Evolutionary conservation across 2,888 invertebrate genomes (phyloP).

Genomic region (Sesia bembeciformis): DNA sequence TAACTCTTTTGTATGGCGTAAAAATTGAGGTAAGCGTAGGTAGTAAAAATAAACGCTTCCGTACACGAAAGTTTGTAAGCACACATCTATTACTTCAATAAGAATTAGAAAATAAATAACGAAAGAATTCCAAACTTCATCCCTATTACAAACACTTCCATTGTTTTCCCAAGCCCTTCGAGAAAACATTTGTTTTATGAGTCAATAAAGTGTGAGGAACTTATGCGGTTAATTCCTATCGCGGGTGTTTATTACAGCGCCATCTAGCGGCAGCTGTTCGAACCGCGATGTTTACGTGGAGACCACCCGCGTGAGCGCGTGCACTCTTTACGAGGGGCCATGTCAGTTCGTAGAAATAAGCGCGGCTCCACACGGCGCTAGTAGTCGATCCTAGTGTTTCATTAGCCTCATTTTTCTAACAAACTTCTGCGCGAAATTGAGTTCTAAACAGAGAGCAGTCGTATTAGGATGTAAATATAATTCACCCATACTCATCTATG

Average conservation of each 20-base stretch:
- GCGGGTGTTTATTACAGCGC: slow-evolving; percentile 20
- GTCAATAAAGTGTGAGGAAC: slow-evolving; percentile 1
- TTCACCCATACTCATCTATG: too few species aligned
- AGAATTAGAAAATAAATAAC: too few species aligned
- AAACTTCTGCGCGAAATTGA: too few species aligned
- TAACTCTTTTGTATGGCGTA: too few species aligned
- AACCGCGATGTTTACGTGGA: slow-evolving; percentile 21
- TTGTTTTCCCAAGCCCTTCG: background rate
- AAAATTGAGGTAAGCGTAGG: too few species aligned
- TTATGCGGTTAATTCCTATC: background rate
- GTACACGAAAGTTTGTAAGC: too few species aligned
- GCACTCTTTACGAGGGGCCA: slow-evolving; percentile 1
- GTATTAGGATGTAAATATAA: too few species aligned
- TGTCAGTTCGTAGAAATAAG: too few species aligned
- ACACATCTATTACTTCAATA: too few species aligned
- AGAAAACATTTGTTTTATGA: slow-evolving; percentile 2
- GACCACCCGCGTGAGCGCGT: slow-evolving; percentile 32
- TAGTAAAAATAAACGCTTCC: too few species aligned
- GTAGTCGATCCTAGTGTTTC: background rate
- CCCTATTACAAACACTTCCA: background rate
- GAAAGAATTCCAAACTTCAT: background rate
- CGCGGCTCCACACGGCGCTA: background rate
- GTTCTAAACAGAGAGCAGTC: too few species aligned
- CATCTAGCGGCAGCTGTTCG: slow-evolving; percentile 43
- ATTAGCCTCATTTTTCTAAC: too few species aligned